Evolutionary conservation across 2,113 vertebrate genomes (phyloP), one percentile per base, ranked within the genome.

Genomic region (Tautogolabrus adspersus): DNA sequence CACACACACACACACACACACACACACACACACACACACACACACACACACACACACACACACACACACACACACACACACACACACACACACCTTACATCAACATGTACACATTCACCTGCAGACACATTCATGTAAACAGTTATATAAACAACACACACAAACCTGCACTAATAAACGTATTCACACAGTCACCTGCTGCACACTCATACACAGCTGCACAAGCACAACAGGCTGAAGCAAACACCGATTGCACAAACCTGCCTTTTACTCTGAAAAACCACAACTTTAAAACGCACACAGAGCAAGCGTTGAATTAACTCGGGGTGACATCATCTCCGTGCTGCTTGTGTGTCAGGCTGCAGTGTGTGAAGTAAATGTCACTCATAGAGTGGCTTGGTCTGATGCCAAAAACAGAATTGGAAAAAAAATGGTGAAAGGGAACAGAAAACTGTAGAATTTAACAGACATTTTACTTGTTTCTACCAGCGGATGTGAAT

Each of bases 241-340:
- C 81, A 83, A 79, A 88, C 54, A 75, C 46, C 3, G 30, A 66
- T 70, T 75, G 84, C 84, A 83, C 69, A 71, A 87, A 80, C 79
- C 75, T 88, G 84, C 57, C 75, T 77, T 72, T 34, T 19, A 19
- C 47, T 49, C 18, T 52, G 8, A n/a, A 52, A 34, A 52, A 52
- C 49, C 47, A 16, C 47, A 18, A 49, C 47, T 49, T 49, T 49
- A 5, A 23, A 57, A 60, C 44, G 66, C 66, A 66, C 62, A 65
- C 55, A 75, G 9, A 67, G n/a, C 37, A 8, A 47, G 72, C 44
- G 49, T 71, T 83, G 73, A 82, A 89, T 76, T 81, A 88, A 81
- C 66, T 79, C 79, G 10, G 63, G 61, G 52, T 85, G 82, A 91
- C 82, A 79, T 86, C 89, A 84, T 81, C 54, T 82, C 22, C 2